A percentile compares a stretch with the other conserved stretches of the same genome.
Conservation (phyloP, 2,113 vertebrate species). For the Stigmatopora nigra region DNA sequence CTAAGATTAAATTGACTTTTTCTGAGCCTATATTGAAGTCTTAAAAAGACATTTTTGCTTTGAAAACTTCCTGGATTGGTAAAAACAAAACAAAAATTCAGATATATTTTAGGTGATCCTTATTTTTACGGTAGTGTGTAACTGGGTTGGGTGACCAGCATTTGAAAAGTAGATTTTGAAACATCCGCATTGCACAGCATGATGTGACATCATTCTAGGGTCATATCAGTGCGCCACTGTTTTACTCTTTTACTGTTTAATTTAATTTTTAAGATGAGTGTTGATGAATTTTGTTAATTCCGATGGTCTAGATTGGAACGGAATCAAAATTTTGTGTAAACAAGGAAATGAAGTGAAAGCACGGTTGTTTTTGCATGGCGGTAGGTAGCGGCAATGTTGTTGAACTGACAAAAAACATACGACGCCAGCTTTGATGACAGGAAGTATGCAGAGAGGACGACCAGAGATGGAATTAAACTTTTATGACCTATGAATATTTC, state of each 20-base stretch:
- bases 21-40: background rate
- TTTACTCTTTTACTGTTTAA: too few relatives aligned
- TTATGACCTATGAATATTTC: conserved; percentile 76
- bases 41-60: background rate
- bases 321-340: background rate
- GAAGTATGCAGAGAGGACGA: conserved; percentile 32
- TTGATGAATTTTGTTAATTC: background rate
- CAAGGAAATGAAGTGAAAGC: conserved; percentile 40
- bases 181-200: too few relatives aligned
- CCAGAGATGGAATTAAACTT: conserved; percentile 72
- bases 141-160: too few relatives aligned
- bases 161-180: too few relatives aligned
- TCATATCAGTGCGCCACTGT: too few relatives aligned
- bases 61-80: background rate
- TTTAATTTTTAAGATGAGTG: too few relatives aligned
- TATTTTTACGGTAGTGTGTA: too few relatives aligned
- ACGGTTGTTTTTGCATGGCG: conserved; percentile 29
- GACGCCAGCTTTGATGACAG: conserved; percentile 44
- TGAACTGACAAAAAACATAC: conserved; percentile 50
- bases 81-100: background rate
- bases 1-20: background rate
- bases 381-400: conserved; percentile 29
- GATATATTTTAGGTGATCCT: background rate
- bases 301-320: background rate
- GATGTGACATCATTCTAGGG: too few relatives aligned